These are phyloP conservation scores for Ophthalmolycus amberensis DNA, from an alignment of 2,113 vertebrate species.

Conservation along the genomic window DNA sequence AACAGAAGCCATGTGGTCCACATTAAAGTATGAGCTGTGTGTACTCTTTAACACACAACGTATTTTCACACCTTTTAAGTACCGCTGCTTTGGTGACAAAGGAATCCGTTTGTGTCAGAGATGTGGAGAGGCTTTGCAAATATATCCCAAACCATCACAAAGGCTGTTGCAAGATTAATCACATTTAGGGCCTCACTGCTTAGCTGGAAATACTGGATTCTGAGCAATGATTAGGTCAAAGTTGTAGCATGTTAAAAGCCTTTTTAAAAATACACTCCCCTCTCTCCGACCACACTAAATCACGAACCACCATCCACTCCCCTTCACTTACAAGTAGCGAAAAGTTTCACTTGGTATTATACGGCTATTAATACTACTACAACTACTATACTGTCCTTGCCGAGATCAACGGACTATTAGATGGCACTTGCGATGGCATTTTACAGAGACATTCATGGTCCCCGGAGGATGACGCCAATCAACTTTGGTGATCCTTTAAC, in stretches of 20 bases:
- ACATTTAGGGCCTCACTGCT: neutral
- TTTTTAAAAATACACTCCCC: neutral
- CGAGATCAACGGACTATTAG: neutral
- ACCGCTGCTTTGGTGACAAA: neutral
- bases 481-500: neutral
- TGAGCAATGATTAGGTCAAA: neutral
- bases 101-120: neutral
- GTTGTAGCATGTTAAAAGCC: neutral
- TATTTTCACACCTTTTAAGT: neutral
- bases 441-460: neutral
- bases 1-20: neutral
- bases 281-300: neutral
- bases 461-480: neutral
- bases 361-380: neutral
- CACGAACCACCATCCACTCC: neutral
- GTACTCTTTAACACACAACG: neutral
- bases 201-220: neutral
- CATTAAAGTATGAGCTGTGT: neutral
- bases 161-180: neutral
- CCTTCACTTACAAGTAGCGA: neutral
- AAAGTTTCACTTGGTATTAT: neutral
- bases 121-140: neutral
- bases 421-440: neutral
- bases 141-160: neutral
- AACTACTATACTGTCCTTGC: neutral